Evolutionary conservation across 1,140 invertebrate genomes (phyloP), one percentile per base, ranked within the genome.

Genomic region (Nasonia giraulti): DNA sequence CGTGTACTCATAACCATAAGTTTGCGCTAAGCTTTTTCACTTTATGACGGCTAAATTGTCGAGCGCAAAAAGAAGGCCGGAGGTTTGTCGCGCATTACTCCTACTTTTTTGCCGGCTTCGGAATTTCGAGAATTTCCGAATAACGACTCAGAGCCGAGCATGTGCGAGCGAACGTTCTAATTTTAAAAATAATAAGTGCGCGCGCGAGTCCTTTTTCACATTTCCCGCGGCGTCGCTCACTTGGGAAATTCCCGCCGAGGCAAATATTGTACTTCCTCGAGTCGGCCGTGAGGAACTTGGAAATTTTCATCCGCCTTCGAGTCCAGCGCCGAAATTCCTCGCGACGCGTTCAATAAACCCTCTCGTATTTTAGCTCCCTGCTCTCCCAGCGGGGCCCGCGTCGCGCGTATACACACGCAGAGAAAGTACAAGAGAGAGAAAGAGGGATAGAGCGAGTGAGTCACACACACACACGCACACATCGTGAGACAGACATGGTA

Each of bases 391-490:
- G 4, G 5, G 17, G 20, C 55, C 55, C 62, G 14, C 62, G 62
- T 17, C n/a, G 68, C 23, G 50, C 50, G 50, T 55, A 55, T 7
- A 62, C 27, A 4, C 27, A 27, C 68, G n/a, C 12, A 23, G 23
- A 23, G 4, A 85, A 76, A 40, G n/a, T n/a, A n/a, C n/a, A n/a
- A n/a, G n/a, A n/a, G n/a, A n/a, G n/a, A n/a, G n/a, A n/a, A n/a
- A n/a, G 77, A 85, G 80, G n/a, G 55, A n/a, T 0, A 86, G 44
- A 75, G 17, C 4, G 81, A 40, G 37, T 66, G 50, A 83, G 66
- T 79, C 20, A 79, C n/a, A n/a, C n/a, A 23, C 31, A 47, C 17
- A 62, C 6, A 20, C 17, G n/a, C 20, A 55, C 8, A 62, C 55
- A 7, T n/a, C 55, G 55, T 4, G 66, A 62, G 55, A 69, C 73